Evolutionary conservation across 2,888 invertebrate genomes (phyloP).

Genomic region (Linnaemya vulpina): DNA sequence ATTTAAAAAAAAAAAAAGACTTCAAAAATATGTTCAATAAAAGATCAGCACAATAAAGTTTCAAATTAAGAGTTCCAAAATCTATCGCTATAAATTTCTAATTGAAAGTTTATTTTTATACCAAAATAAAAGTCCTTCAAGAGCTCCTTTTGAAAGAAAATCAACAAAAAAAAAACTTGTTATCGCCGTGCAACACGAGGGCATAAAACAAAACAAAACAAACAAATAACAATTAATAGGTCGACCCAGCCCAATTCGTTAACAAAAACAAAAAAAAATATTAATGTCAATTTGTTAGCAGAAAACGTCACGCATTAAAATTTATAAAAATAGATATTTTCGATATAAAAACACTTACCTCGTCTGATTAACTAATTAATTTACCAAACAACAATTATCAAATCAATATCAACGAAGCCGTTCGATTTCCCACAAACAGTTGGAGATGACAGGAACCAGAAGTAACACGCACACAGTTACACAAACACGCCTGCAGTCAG

Average conservation of each 20-base stretch:
- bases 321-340: not conserved
- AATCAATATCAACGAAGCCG: slow-evolving; percentile 15
- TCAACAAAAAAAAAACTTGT: not conserved
- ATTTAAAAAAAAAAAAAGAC: no score
- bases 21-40: no score
- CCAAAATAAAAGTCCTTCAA: no score
- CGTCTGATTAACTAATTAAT: not conserved
- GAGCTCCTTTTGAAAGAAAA: not conserved
- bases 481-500: not conserved
- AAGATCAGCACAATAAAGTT: no score
- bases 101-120: no score
- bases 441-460: slow-evolving; percentile 34
- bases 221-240: slow-evolving; percentile 35
- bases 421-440: slow-evolving; percentile 1
- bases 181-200: not conserved
- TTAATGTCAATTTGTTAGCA: no score
- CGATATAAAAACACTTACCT: slow-evolving; percentile 32
- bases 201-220: slow-evolving; percentile 3
- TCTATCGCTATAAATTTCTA: no score
- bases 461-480: slow-evolving; percentile 3
- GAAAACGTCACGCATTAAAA: not conserved
- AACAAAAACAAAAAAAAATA: not conserved
- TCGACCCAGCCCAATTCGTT: slow-evolving; percentile 28
- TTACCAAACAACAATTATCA: not conserved
- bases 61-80: no score